Percentiles rank a stretch among this genome's conserved stretches.
These are phyloP conservation scores for Cryptocephalus primarius DNA, from an alignment of 2,888 invertebrate genomes.

Conservation along the genomic window DNA sequence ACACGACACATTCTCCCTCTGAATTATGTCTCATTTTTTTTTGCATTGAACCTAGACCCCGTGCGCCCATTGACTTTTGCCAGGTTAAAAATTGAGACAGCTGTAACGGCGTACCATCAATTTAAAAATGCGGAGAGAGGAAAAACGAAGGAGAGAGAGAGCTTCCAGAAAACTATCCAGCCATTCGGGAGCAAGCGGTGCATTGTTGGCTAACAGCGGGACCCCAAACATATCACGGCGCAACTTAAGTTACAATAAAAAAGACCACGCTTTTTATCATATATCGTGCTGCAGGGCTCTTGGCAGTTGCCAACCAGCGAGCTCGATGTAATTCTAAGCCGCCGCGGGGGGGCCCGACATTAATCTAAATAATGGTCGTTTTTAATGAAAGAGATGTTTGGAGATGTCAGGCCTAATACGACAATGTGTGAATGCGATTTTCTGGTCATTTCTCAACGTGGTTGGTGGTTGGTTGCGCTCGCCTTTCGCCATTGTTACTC, in stretches of 20 bases:
- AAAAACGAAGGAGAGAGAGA: constrained; percentile 27
- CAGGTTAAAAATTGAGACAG: constrained; percentile 27
- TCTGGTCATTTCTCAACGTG: constrained; percentile 36
- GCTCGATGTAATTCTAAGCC: constrained; percentile 35
- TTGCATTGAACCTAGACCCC: too few relatives aligned
- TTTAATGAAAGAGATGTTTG: constrained; percentile 40
- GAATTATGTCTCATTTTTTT: too few relatives aligned
- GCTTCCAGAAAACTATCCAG: constrained; percentile 25
- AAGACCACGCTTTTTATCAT: constrained; percentile 29
- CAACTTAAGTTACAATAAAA: constrained; percentile 31
- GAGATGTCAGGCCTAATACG: constrained; percentile 39
- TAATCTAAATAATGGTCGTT: constrained; percentile 40
- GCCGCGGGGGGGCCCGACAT: constrained; percentile 36
- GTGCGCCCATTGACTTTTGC: background rate
- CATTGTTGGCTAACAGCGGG: constrained; percentile 28
- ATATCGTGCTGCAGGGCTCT: constrained; percentile 18
- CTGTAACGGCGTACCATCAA: constrained; percentile 22
- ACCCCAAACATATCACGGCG: constrained; percentile 30
- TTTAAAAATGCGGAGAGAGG: background rate
- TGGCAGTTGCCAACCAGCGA: constrained; percentile 32
- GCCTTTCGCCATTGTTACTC: constrained; percentile 12
- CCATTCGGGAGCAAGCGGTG: constrained; percentile 15
- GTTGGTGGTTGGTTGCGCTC: constrained; percentile 18
- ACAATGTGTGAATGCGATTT: constrained; percentile 42
- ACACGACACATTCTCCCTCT: too few relatives aligned